Evolutionary conservation across 35 echinoderm and acorn worm species (phyloP).

Genomic region (Amphiura filiformis): DNA sequence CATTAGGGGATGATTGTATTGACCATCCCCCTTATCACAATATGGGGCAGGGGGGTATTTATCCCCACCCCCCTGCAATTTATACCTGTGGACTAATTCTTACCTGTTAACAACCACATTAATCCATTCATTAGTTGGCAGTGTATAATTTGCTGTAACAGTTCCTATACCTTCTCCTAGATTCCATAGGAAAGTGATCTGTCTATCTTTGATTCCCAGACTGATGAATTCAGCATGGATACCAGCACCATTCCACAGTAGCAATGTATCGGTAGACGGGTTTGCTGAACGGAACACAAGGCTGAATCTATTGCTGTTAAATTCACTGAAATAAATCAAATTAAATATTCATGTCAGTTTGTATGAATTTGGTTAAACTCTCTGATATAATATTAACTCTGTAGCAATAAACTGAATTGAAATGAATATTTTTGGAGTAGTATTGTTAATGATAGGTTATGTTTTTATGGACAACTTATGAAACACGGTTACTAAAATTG

Average conservation of each 20-base stretch:
- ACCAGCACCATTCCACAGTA: slow-evolving; percentile 79
- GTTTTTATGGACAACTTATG: too few relatives aligned
- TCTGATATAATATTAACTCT: not conserved
- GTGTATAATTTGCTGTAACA: not conserved
- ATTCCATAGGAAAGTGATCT: slow-evolving; percentile 55
- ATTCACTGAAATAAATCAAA: slow-evolving; percentile 56
- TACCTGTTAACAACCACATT: slow-evolving; percentile 74
- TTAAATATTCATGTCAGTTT: not conserved
- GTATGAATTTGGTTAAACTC: too few relatives aligned
- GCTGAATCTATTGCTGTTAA: slow-evolving; percentile 63
- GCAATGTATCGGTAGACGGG: slow-evolving; percentile 29
- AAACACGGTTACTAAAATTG: too few relatives aligned
- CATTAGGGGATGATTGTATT: too few relatives aligned
- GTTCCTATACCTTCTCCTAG: slow-evolving; percentile 61
- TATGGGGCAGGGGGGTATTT: too few relatives aligned
- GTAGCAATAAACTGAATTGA: not conserved
- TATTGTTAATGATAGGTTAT: too few relatives aligned
- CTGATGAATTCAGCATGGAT: slow-evolving; percentile 64
- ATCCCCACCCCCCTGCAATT: too few relatives aligned
- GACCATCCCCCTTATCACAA: too few relatives aligned
- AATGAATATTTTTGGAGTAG: too few relatives aligned
- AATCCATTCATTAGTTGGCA: slow-evolving; percentile 48
- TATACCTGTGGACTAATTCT: too few relatives aligned
- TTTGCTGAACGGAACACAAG: slow-evolving; percentile 59
- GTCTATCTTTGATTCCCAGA: slow-evolving; percentile 52